Evolutionary conservation across 2,113 vertebrate genomes (phyloP), one percentile per base, ranked within the genome.

Genomic region (Seriola aureovittata): DNA sequence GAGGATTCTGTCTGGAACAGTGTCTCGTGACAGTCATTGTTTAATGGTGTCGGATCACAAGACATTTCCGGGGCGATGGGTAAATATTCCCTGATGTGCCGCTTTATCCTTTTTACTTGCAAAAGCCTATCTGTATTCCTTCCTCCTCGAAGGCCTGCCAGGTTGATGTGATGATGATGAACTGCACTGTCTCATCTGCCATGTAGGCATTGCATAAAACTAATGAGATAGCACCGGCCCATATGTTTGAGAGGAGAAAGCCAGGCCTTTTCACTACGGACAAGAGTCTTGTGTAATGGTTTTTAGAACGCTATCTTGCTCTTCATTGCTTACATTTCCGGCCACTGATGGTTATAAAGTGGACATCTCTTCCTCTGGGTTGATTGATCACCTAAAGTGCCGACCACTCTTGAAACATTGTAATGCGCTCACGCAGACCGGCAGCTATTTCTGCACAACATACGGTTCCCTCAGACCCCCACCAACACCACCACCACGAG

Each of bases 351-450:
- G 88, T 88, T 89, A 90, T 82, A 87, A 91, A 92, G 89, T 88
- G 85, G 78, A 85, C 57, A 16, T 84, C 44, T 82, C 80, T 85
- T 81, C 88, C 87, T 85, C 78, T 21, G 78, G 73, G 66, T 77
- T 91, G 93, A 93, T 93, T 88, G 92, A 94, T 93, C 82, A 92
- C 85, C 84, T 79, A 79, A 89, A 91, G 83, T 88, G 91, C 87
- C 65, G 64, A 82, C 77, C 85, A 25, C 83, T 86, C 81, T 75
- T 67, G 65, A 72, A 75, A 77, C 67, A 73, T 60, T 78, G 80
- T 90, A 89, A 88, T 88, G 78, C 9, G 40, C 81, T 85, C 85
- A 59, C 86, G 88, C 74, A 74, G 77, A 70, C 80, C 25, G 21
- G 67, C 57, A 73, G 88, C 78, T 79, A 72, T 89, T 83, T 89